Evolutionary conservation across 2,113 vertebrate genomes (phyloP).

Genomic region (Cyanoramphus novaezelandiae): DNA sequence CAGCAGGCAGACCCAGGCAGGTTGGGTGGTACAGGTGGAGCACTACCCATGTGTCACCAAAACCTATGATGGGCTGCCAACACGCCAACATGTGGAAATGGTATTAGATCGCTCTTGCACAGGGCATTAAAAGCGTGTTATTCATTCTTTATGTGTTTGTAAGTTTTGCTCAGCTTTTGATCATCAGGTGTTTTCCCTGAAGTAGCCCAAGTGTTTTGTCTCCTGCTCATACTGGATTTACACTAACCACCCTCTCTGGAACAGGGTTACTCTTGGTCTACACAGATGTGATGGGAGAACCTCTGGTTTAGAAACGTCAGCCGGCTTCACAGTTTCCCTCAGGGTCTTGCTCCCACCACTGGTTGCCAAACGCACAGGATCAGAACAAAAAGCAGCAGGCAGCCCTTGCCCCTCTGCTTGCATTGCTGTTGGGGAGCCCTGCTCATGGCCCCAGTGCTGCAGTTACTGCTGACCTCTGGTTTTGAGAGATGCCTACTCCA

Average conservation of each 20-base stretch:
- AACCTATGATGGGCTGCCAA: too few relatives aligned
- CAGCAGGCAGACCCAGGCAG: not conserved
- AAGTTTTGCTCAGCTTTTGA: not conserved
- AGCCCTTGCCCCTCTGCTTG: not conserved
- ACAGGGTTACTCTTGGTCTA: not conserved
- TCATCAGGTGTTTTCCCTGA: not conserved
- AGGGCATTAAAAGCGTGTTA: not conserved
- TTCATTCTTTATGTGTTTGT: not conserved
- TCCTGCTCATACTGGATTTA: not conserved
- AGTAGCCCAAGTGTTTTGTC: not conserved
- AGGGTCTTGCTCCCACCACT: not conserved
- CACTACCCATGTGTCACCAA: too few relatives aligned
- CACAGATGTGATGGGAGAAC: rapidly evolving
- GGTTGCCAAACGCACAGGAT: not conserved
- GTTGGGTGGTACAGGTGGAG: not conserved
- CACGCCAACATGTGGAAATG: not conserved
- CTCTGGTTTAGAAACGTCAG: not conserved
- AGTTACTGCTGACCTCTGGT: not conserved
- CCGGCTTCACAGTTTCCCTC: not conserved
- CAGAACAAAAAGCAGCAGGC: not conserved
- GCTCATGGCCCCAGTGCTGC: not conserved
- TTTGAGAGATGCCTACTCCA: not conserved
- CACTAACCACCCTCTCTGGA: not conserved
- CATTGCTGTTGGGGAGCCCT: not conserved
- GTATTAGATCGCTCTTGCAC: constrained; percentile 3